Evolutionary conservation across 1,140 invertebrate genomes (phyloP), one percentile per base, ranked within the genome.

Genomic region (Heliothis subflexa): DNA sequence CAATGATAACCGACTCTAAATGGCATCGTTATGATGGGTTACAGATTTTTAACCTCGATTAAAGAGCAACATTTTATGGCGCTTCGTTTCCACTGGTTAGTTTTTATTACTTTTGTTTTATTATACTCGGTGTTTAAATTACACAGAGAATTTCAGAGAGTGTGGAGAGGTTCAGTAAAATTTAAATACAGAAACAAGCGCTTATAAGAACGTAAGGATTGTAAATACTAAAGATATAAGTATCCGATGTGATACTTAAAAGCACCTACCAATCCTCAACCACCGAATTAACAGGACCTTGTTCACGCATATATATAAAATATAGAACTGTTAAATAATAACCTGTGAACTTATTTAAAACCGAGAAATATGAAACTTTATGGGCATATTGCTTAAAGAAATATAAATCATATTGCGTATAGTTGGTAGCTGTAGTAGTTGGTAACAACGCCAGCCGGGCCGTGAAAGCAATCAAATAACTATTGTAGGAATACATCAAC

Each of bases 101-200:
- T 71, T 55, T 71, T 71, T 71, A 55, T 71, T 71, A 40, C 68
- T 55, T 55, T 71, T 54, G 50, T 55, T 71, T 71, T 55, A 18
- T 40, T 71, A 71, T 55, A 71, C 50, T 55, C 52, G 50, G 68
- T 71, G 50, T 71, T 55, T 9, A 55, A 71, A 71, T 52, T 52
- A 28, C 66, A 70, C 50, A 52, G 4, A n/a, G 33, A 40, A 55
- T 71, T 55, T 55, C 40, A 54, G 28, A 25, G 50, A 71, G 28
- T 0, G 61, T 9, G 25, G n/a, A 11, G 16, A 71, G 68, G 33
- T 71, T 55, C 16, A 52, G 54, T 33, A 1, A 33, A 55, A 40
- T 11, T 40, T 71, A 25, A 14, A 49, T 49, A 12, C 50, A 21
- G 47, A n/a, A 33, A 40, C 5, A 55, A 40, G 9, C 40, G n/a